Base-by-base conservation (phyloP, 2,797 vertebrate species). In the Schizopygopsis malacanthus region DNA sequence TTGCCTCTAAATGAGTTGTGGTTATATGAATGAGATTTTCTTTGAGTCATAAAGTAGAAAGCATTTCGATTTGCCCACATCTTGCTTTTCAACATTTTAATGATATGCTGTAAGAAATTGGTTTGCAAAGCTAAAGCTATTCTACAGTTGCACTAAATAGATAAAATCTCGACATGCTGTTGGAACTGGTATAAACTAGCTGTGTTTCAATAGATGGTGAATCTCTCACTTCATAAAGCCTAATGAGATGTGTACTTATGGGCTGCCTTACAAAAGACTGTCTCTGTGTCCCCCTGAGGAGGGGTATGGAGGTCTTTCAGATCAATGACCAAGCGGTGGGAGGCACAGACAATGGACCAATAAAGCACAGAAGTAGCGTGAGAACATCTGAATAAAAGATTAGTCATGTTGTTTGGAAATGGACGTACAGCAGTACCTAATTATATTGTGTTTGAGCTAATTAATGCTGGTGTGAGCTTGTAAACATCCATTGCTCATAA, bases 401-500 rank as follows among this genome's bases (percentile, higher is more conserved):
- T 83, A 88, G 87, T 85, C 89, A 86, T 79, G 67, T 67, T 83
- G 52, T 80, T 81, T 87, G 73, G 83, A 47, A 63, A 83, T 85
- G 69, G 37, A 70, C 81, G 79, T 88, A 89, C 85, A 85, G 65
- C 83, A 70, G 69, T 77, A 77, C 50, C 84, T 87, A 87, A 86
- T 90, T 90, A 88, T 86, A 86, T 75, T 67, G 88, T 54, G 9
- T 79, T 87, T 87, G 71, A 77, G 85, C 63, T 87, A 85, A 84
- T 84, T 87, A 89, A 72, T 87, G 85, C 75, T 67, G 73, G 76
- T 82, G 80, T 67, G 81, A 89, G 84, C 88, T 90, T 67, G 72
- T 88, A 90, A 90, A 89, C 79, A 59, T 11, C 79, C 59, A 87
- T 88, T 89, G 81, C 88, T 89, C 85, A 88, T 86, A 88, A 86